Percentiles rank a stretch among this genome's conserved stretches.
Evolutionary conservation across 1,140 invertebrate species (phyloP).

Genomic region (Drosophila novamexicana): DNA sequence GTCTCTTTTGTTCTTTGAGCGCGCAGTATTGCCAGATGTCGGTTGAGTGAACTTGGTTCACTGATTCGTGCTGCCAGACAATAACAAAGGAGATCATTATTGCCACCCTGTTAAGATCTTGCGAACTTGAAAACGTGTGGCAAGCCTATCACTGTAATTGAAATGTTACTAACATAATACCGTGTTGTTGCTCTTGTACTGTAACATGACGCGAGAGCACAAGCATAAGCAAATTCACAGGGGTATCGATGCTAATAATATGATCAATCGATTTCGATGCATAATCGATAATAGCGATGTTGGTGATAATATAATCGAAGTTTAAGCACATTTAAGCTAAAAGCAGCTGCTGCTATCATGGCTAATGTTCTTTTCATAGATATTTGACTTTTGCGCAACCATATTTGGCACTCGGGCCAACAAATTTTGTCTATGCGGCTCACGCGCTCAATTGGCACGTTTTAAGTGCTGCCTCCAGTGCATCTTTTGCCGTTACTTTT

Average conservation of each 20-base stretch:
- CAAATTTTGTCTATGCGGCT: constrained; percentile 60
- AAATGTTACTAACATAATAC: neutral
- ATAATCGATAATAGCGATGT: neutral
- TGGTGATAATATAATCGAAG: constrained; percentile 40
- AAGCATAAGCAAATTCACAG: neutral
- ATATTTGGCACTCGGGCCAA: constrained; percentile 27
- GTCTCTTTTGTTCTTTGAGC: constrained; percentile 61
- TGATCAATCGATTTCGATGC: neutral
- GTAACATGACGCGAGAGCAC: too few relatives aligned
- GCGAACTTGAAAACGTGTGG: constrained; percentile 1
- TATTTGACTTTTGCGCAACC: constrained; percentile 54
- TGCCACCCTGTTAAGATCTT: constrained; percentile 36
- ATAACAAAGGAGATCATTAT: constrained; percentile 38
- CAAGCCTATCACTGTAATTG: constrained; percentile 11
- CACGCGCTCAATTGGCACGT: constrained; percentile 72
- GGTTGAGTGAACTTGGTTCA: constrained; percentile 38
- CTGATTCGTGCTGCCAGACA: constrained; percentile 31
- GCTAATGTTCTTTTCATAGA: constrained; percentile 69
- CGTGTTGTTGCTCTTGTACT: neutral
- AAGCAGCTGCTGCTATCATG: constrained; percentile 35
- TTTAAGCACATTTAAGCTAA: constrained; percentile 17
- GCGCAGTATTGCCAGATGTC: constrained; percentile 26
- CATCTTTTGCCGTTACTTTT: constrained; percentile 50
- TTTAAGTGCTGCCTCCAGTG: constrained; percentile 50
- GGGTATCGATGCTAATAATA: neutral